phyloP scores from a whole-genome alignment of 37 sponge, comb jelly and placozoan species.

The Agelas oroides region DNA sequence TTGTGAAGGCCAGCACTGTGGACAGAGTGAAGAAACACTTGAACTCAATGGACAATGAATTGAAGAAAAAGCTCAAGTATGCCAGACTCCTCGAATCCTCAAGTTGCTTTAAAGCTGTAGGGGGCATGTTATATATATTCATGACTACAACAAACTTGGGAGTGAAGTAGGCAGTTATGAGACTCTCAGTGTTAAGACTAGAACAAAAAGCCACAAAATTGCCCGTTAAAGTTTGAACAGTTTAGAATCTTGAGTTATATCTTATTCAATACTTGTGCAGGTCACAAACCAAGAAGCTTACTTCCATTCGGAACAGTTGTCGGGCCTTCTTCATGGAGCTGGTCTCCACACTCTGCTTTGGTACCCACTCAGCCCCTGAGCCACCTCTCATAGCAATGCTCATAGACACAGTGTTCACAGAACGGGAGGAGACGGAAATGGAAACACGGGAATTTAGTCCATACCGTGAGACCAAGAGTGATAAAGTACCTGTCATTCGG shows the following conservation, averaged over 20 bases:
- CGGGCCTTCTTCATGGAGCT: conserved; percentile 73
- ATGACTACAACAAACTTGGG: no score
- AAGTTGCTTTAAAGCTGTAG: no score
- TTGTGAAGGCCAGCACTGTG: conserved; percentile 15
- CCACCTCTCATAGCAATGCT: conserved; percentile 59
- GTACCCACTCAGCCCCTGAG: conserved; percentile 54
- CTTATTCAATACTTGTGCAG: background rate
- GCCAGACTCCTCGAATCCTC: no score
- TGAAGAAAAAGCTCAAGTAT: no score
- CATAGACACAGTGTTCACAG: conserved; percentile 58
- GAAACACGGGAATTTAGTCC: conserved; percentile 62
- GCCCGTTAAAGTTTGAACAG: no score
- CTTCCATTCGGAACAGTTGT: conserved; percentile 34
- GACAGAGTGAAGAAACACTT: conserved; percentile 34
- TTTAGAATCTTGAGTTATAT: no score
- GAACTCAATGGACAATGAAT: conserved; percentile 18
- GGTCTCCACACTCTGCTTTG: conserved; percentile 81
- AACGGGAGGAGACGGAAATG: conserved; percentile 8
- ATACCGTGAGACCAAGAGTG: conserved; percentile 38
- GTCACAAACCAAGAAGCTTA: no score
- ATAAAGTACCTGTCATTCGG: conserved; percentile 51
- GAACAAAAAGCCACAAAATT: no score
- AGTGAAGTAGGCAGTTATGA: no score
- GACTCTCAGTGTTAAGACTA: no score
- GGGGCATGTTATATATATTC: no score